phyloP scores from a whole-genome alignment of 2,113 vertebrate genomes.

The Ictalurus furcatus region DNA sequence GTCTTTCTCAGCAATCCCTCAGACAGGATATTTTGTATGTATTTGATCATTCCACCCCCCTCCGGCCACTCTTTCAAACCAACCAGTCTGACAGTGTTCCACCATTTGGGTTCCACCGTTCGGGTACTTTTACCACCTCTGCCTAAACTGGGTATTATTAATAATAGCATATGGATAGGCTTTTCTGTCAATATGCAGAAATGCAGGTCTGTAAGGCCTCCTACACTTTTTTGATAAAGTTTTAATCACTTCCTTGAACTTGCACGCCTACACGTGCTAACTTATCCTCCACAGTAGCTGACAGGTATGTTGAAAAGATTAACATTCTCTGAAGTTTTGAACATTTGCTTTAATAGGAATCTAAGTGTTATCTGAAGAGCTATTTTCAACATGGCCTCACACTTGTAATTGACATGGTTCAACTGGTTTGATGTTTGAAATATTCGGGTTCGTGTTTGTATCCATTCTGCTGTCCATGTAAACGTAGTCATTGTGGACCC shows the following conservation, averaged over 20 bases:
- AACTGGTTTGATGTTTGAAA: no score
- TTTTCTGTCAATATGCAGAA: not conserved
- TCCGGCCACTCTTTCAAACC: constrained; percentile 19
- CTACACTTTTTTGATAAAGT: constrained; percentile 11
- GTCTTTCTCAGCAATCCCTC: not conserved
- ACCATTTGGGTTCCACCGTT: not conserved
- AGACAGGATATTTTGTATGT: constrained; percentile 3
- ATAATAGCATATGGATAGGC: not conserved
- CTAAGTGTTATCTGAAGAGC: constrained; percentile 9
- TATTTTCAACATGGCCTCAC: constrained; percentile 1
- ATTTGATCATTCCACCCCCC: constrained; percentile 11
- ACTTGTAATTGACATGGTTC: not conserved
- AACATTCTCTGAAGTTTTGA: not conserved
- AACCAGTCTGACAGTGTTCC: not conserved
- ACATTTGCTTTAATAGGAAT: not conserved
- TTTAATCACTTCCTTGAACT: constrained; percentile 13
- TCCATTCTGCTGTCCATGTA: no score
- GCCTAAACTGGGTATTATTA: not conserved
- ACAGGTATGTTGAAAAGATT: constrained; percentile 27
- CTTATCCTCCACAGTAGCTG: constrained; percentile 13
- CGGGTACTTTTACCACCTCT: not conserved
- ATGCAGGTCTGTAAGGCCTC: not conserved
- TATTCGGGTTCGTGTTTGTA: not conserved
- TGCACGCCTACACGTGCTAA: not conserved
- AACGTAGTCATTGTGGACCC: no score